Base-by-base conservation (phyloP, 2,888 invertebrate genomes). In the Saturnia japonica region DNA sequence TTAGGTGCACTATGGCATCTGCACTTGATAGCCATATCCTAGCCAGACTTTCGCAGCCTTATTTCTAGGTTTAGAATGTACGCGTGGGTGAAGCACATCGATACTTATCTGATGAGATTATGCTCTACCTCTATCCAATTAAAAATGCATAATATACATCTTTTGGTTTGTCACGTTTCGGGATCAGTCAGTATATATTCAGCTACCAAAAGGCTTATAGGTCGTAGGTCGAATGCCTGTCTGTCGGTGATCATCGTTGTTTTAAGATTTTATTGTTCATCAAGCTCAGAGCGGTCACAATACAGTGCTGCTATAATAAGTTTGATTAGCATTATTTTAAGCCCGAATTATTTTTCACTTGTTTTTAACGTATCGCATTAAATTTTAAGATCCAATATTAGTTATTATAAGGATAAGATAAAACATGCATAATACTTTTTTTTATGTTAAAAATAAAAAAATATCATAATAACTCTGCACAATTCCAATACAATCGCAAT, bases 401-500 rank as follows among this genome's bases (percentile, higher is more conserved):
- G 19, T 47, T 47, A 47, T 16, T 47, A 47, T 16, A 47, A 0
- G 3, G 16, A 47, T 47, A 47, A n/a, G n/a, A n/a, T n/a, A n/a
- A n/a, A n/a, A n/a, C n/a, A n/a, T n/a, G n/a, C n/a, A n/a, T n/a
- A n/a, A n/a, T n/a, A n/a, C n/a, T n/a, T n/a, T n/a, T n/a, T n/a
- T n/a, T n/a, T 47, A n/a, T 19, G 6, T 47, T 47, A 16, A 16
- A 47, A 47, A 47, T 1, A 47, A 40, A 25, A 57, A 14, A 25
- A 40, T 40, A 64, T 16, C 62, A 40, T 40, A 47, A 68, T 43
- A 68, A 28, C 68, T 19, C 25, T 40, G 19, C 40, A 54, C 19
- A 68, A 68, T 57, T 68, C 28, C 68, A 67, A 43, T 68, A n/a
- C 47, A 71, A 62, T 68, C 34, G 62, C 22, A 60, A 47, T 22